Evolutionary conservation across 1,140 invertebrate genomes (phyloP).

Genomic region (Vanessa atalanta): DNA sequence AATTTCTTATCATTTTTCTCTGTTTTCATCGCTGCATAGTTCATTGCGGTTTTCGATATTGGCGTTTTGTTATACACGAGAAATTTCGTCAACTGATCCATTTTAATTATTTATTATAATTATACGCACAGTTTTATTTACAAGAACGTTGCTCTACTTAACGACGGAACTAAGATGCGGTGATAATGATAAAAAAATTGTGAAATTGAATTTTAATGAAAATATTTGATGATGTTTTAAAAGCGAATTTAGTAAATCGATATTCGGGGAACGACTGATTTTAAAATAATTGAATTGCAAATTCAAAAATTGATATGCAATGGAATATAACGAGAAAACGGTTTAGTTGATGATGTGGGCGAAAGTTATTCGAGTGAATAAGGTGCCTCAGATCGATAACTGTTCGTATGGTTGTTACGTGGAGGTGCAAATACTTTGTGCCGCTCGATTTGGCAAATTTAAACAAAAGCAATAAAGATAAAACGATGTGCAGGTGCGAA

Average conservation of each 20-base stretch:
- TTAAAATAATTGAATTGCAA: too few species aligned
- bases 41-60: slow-evolving; percentile 52
- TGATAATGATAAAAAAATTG: not conserved
- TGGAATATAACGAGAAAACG: not conserved
- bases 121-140: not conserved
- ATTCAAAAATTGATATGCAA: not conserved
- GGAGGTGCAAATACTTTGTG: slow-evolving; percentile 38
- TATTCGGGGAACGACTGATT: too few species aligned
- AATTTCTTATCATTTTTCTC: slow-evolving; percentile 52
- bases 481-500: slow-evolving; percentile 48
- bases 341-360: not conserved
- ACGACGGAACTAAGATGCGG: not conserved
- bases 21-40: slow-evolving; percentile 54
- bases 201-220: too few species aligned
- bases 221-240: not conserved
- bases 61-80: slow-evolving; percentile 70
- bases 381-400: slow-evolving; percentile 28
- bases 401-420: slow-evolving; percentile 24
- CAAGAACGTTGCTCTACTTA: not conserved
- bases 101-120: slow-evolving; percentile 23
- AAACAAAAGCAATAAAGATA: slow-evolving; percentile 39
- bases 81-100: slow-evolving; percentile 67
- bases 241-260: not conserved
- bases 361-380: slow-evolving; percentile 9
- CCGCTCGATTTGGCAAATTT: slow-evolving; percentile 41